Evolutionary conservation across 1,140 invertebrate species (phyloP), one percentile per base, ranked within the genome.

Genomic region (Drosophila albomicans): DNA sequence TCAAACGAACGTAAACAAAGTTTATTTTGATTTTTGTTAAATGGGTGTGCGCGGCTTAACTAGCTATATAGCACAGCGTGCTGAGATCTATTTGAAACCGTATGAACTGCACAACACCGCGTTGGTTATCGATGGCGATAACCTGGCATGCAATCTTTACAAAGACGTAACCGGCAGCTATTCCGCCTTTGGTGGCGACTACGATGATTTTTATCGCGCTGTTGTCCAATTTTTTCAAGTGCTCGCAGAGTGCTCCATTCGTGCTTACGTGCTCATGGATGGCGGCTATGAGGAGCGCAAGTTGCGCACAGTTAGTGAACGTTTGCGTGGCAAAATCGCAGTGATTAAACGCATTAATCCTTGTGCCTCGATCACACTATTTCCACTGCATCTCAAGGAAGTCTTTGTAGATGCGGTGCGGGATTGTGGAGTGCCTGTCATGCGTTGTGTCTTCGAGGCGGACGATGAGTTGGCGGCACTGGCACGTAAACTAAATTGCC

Each of bases 21-120:
- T 38, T 38, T 38, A 38, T 38, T 38, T 38, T 8, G 6, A 52
- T 8, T 46, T 43, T 48, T 16, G 38, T 57, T 11, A 45, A 79
- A 97, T 97, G 97, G 97, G 97, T 25, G 95, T 98, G 58, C 93
- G 94, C 59, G 96, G 97, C n/a, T 93, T 98, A 56, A 96, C 96
- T 49, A 96, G 96, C 0, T 98, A 96, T 79, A 96, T 98, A 69
- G 94, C 95, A 52, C 93, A 94, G 65, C 94, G 96, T 91, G 94
- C 95, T 20, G 92, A 96, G 59, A 81, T 93, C 58, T 96, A 95
- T 78, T 93, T 97, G 5, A 93, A 95, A 86, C 78, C 94, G 15
- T 94, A 94, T 82, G 93, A 95, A 71, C 93, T 98, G 6, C 94
- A 96, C 70, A 94, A 97, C 82, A 95, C 94, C 7, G 94, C 94